phyloP scores from a whole-genome alignment of 1,140 invertebrate species.

The Brachionus asplanchnoidis region DNA sequence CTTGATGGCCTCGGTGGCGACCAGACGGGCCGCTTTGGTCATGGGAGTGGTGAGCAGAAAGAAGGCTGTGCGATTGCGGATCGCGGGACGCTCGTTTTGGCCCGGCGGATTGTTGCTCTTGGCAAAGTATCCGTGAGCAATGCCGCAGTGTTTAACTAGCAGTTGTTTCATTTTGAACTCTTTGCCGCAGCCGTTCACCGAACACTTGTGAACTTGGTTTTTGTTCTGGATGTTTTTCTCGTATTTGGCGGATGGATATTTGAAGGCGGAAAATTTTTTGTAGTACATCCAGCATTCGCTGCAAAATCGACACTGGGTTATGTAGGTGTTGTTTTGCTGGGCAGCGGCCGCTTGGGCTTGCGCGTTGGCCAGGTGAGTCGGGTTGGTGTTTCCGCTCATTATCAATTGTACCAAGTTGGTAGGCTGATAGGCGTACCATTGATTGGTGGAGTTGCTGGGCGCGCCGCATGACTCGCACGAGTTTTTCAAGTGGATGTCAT shows the following conservation, averaged over 20 bases:
- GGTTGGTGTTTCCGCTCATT: conserved; percentile 34
- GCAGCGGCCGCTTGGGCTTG: not conserved
- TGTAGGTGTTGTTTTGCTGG: conserved; percentile 60
- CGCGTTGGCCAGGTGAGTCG: not conserved
- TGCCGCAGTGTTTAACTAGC: not conserved
- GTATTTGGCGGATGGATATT: conserved; percentile 58
- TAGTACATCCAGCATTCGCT: conserved; percentile 90
- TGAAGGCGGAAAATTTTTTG: conserved; percentile 96
- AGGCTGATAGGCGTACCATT: conserved; percentile 95
- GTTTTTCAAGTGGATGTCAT: conserved; percentile 30
- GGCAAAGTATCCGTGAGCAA: conserved; percentile 34
- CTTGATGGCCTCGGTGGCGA: conserved; percentile 15
- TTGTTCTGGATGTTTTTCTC: conserved; percentile 1
- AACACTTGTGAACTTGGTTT: conserved; percentile 36
- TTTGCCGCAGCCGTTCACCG: not conserved
- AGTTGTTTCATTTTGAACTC: conserved; percentile 40
- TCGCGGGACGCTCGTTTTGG: conserved; percentile 4
- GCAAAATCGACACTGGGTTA: conserved; percentile 76
- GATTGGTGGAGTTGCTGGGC: conserved; percentile 61
- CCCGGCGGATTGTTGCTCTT: not conserved
- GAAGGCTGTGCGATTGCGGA: conserved; percentile 71
- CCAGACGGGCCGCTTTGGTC: conserved; percentile 74
- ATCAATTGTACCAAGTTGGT: conserved; percentile 56
- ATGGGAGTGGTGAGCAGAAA: conserved; percentile 80
- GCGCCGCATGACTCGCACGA: conserved; percentile 39